Conservation (phyloP, 1,140 invertebrate species). For the Drosophila lacteicornis region DNA sequence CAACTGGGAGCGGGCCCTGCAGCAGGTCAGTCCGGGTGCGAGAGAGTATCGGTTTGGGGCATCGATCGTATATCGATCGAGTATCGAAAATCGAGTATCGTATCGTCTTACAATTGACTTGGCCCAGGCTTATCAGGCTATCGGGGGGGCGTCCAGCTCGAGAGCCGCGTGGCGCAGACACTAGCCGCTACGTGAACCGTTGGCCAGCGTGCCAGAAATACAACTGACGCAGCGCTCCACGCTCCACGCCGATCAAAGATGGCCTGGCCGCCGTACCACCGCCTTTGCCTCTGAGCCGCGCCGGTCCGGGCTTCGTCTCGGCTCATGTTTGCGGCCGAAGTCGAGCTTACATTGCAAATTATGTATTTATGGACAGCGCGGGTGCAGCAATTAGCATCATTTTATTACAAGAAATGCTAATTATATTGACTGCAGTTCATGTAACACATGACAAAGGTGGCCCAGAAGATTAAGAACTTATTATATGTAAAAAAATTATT, state of each 20-base stretch:
- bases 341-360: conserved; percentile 50
- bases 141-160: conserved; percentile 23
- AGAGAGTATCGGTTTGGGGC: conserved; percentile 1
- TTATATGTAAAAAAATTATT: too few relatives aligned
- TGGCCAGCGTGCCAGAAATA: conserved; percentile 74
- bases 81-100: conserved; percentile 20
- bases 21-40: conserved; percentile 23
- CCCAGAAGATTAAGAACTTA: too few relatives aligned
- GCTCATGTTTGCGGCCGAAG: conserved; percentile 32
- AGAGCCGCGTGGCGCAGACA: conserved; percentile 54
- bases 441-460: not conserved
- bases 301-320: conserved; percentile 19
- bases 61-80: not conserved
- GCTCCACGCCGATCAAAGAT: conserved; percentile 45
- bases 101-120: conserved; percentile 21
- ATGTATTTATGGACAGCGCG: conserved; percentile 35
- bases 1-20: conserved; percentile 29
- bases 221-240: conserved; percentile 58
- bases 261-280: conserved; percentile 19
- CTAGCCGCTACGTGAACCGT: conserved; percentile 73
- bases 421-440: not conserved
- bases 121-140: conserved; percentile 42
- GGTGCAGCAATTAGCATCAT: conserved; percentile 10
- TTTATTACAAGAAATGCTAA: too few relatives aligned
- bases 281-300: not conserved